phyloP scores from a whole-genome alignment of 2,797 vertebrate genomes.

The Lepus townsendii region DNA sequence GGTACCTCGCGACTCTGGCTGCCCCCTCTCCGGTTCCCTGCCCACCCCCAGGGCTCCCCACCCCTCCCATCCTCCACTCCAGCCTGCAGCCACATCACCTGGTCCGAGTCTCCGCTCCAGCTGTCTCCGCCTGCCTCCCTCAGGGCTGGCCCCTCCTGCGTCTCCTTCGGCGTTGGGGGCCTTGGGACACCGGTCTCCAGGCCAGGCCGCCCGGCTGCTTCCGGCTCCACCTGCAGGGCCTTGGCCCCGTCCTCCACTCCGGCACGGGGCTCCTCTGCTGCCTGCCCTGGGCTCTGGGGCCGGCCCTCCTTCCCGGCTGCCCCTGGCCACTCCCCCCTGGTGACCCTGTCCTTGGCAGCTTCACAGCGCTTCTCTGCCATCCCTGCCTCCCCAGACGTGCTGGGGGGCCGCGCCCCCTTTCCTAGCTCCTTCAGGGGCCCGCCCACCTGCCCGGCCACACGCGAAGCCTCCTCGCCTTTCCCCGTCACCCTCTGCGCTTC shows the following conservation, averaged over 20 bases:
- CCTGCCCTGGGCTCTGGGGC: not conserved
- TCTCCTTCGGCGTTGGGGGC: fast-evolving
- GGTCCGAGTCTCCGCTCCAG: constrained; percentile 43
- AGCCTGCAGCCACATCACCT: constrained; percentile 79
- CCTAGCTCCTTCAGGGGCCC: not conserved
- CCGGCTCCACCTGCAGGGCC: not conserved
- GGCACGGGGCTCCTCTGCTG: fast-evolving
- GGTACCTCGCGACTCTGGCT: not conserved
- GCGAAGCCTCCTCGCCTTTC: constrained; percentile 61
- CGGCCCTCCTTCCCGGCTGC: not conserved
- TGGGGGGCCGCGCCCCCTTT: not conserved
- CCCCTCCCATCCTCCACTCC: not conserved
- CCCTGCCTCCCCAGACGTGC: not conserved
- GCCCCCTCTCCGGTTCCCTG: not conserved
- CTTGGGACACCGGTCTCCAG: fast-evolving
- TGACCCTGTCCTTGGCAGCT: not conserved
- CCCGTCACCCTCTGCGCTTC: not conserved
- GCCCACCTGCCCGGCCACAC: constrained; percentile 83
- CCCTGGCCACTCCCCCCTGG: fast-evolving
- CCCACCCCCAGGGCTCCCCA: not conserved
- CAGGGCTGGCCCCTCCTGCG: not conserved
- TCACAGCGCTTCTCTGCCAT: not conserved
- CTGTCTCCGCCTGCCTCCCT: not conserved
- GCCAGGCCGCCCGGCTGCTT: not conserved
- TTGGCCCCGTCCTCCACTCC: fast-evolving